phyloP scores from a whole-genome alignment of 2,797 vertebrate genomes.

The Vipera latastei region DNA sequence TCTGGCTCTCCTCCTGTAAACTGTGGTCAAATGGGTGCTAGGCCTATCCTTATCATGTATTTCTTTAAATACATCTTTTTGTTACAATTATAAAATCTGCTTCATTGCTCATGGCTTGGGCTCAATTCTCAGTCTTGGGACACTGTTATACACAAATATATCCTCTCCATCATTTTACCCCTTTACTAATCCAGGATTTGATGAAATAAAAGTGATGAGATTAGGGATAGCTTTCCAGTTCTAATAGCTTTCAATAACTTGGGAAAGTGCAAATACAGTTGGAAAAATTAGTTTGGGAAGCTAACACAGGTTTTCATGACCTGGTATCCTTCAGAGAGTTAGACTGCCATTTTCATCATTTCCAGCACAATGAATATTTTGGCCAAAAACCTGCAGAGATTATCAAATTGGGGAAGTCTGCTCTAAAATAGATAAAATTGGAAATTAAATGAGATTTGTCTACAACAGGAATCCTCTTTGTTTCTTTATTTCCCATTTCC shows the following conservation, averaged over 20 bases:
- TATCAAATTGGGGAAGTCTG: background rate
- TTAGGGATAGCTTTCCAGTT: background rate
- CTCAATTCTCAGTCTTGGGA: background rate
- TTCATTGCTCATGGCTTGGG: background rate
- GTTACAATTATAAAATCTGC: background rate
- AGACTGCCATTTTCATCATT: background rate
- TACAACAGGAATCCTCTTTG: background rate
- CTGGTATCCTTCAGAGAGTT: background rate
- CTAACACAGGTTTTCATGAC: background rate
- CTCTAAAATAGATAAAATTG: background rate
- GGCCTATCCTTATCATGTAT: background rate
- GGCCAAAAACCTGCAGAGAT: background rate
- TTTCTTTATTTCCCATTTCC: conserved; percentile 6
- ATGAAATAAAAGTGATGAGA: background rate
- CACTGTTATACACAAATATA: background rate
- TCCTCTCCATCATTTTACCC: background rate
- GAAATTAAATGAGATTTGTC: background rate
- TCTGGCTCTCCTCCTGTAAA: background rate
- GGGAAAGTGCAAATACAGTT: background rate
- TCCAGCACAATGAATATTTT: background rate
- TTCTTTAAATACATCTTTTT: background rate
- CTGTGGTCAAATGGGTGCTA: background rate
- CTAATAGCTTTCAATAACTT: background rate
- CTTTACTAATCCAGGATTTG: background rate
- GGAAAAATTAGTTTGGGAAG: background rate